Conservation (phyloP, 1,140 invertebrate genomes). For the Ruditapes philippinarum region DNA sequence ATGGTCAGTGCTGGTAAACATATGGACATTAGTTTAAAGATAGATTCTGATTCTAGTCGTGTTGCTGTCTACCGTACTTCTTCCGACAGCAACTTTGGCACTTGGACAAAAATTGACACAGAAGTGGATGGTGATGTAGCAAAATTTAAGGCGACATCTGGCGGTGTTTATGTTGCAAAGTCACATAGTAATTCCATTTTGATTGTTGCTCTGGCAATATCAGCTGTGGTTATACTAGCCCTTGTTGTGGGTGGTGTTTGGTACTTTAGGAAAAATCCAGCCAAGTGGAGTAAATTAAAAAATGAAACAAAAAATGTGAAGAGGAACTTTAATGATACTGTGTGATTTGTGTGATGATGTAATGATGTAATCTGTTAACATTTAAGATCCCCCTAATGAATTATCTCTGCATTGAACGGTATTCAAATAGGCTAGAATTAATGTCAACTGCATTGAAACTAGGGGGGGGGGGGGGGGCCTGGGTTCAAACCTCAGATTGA, state of each 20-base stretch:
- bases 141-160: constrained; percentile 73
- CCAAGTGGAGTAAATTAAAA: constrained; percentile 77
- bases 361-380: too few relatives aligned
- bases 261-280: constrained; percentile 81
- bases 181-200: constrained; percentile 69
- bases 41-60: constrained; percentile 67
- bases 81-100: constrained; percentile 70
- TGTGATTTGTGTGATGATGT: too few relatives aligned
- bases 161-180: constrained; percentile 81
- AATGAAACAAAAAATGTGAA: constrained; percentile 75
- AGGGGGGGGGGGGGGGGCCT: too few relatives aligned
- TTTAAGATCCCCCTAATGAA: too few relatives aligned
- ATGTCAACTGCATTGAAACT: too few relatives aligned
- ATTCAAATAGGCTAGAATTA: too few relatives aligned
- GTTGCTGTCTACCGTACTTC: constrained; percentile 77
- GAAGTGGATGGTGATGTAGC: constrained; percentile 71
- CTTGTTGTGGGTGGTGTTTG: constrained; percentile 76
- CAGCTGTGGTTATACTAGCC: constrained; percentile 73
- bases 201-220: constrained; percentile 77
- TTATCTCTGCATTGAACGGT: too few relatives aligned
- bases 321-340: constrained; percentile 71
- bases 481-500: too few relatives aligned
- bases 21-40: constrained; percentile 71
- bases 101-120: constrained; percentile 79
- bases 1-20: constrained; percentile 67